These are phyloP conservation scores for Hirudo medicinalis DNA, from an alignment of 1,140 invertebrate species.

Conservation along the genomic window DNA sequence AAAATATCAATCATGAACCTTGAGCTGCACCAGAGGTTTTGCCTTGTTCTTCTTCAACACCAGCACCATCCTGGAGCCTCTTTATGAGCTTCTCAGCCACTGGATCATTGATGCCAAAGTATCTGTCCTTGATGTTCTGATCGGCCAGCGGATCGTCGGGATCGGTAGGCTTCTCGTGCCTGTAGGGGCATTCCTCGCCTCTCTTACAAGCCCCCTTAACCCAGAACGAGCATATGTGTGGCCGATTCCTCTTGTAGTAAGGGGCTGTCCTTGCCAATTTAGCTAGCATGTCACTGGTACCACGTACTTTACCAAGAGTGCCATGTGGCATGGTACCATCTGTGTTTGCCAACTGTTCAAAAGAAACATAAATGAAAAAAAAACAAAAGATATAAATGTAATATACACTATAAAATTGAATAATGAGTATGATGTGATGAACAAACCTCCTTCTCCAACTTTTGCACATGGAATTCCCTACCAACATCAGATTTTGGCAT, in stretches of 20 bases:
- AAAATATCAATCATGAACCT: too few species aligned
- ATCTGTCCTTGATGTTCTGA: slow-evolving; percentile 97
- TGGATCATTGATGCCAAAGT: slow-evolving; percentile 96
- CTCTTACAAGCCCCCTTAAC: slow-evolving; percentile 97
- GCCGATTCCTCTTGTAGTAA: slow-evolving; percentile 95
- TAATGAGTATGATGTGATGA: not conserved
- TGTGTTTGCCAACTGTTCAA: slow-evolving; percentile 37
- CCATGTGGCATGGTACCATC: slow-evolving; percentile 45
- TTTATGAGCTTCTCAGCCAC: slow-evolving; percentile 91
- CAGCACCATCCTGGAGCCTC: slow-evolving; percentile 30
- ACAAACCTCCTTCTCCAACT: slow-evolving; percentile 41
- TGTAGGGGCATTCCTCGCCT: slow-evolving; percentile 97
- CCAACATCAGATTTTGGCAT: slow-evolving; percentile 94
- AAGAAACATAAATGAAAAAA: not conserved
- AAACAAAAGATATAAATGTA: not conserved
- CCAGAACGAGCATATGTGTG: slow-evolving; percentile 99
- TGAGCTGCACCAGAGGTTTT: too few species aligned
- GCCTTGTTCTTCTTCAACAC: too few species aligned
- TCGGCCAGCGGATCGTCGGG: slow-evolving; percentile 96
- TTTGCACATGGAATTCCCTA: slow-evolving; percentile 94
- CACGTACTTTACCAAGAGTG: slow-evolving; percentile 43
- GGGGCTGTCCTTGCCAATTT: slow-evolving; percentile 90
- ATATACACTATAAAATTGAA: not conserved
- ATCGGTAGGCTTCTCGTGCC: slow-evolving; percentile 95
- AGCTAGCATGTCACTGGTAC: slow-evolving; percentile 65